A percentile compares a stretch with the other conserved stretches of the same genome.
Conservation (phyloP, 1,140 invertebrate genomes). For the Drosophila mojavensis region DNA sequence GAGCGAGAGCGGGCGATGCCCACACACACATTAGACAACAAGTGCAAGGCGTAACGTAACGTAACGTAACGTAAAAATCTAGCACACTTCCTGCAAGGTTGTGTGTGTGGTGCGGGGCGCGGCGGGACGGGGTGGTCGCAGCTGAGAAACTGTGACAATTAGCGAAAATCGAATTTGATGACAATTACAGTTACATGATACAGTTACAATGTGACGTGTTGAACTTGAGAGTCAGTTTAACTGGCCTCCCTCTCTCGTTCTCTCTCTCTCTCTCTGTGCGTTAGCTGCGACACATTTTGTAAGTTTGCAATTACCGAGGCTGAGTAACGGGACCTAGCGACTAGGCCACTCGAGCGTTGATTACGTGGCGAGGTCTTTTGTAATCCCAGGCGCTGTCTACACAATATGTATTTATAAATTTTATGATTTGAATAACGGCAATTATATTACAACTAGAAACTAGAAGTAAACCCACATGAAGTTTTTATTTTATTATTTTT, state of each 20-base stretch:
- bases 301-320: conserved; percentile 52
- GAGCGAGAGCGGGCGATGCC: conserved; percentile 9
- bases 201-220: conserved; percentile 46
- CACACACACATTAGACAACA: conserved; percentile 30
- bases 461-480: not conserved
- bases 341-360: conserved; percentile 54
- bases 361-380: conserved; percentile 48
- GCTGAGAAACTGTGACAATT: conserved; percentile 51
- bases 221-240: conserved; percentile 49
- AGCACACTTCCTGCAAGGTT: conserved; percentile 67
- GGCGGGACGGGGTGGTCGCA: not conserved
- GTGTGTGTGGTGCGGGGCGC: not conserved
- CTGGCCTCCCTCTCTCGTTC: not conserved
- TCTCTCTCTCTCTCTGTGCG: not conserved
- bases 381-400: conserved; percentile 43
- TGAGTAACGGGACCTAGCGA: conserved; percentile 59
- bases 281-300: not conserved
- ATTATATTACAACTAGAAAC: conserved; percentile 1
- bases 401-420: not conserved
- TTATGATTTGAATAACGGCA: conserved; percentile 20
- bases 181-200: conserved; percentile 70
- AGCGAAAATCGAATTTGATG: conserved; percentile 77
- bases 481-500: conserved; percentile 18
- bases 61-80: conserved; percentile 44
- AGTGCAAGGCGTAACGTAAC: conserved; percentile 63